phyloP scores from a whole-genome alignment of 2,113 vertebrate genomes.

The Macaca fascicularis region DNA sequence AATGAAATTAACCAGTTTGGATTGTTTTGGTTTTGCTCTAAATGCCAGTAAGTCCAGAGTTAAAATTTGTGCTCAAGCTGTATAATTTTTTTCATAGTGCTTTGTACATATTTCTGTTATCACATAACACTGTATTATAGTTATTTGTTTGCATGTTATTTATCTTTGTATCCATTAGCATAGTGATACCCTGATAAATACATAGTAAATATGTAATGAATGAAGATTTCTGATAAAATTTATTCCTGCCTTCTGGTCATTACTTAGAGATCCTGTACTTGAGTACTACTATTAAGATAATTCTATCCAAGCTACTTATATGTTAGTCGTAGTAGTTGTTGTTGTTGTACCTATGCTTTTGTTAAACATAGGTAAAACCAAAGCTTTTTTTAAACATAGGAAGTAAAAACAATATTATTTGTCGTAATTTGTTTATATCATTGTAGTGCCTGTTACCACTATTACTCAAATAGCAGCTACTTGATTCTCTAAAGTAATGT shows the following conservation, averaged over 20 bases:
- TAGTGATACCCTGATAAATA: neutral
- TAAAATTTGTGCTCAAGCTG: neutral
- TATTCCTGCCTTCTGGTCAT: neutral
- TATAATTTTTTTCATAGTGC: neutral
- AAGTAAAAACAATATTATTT: neutral
- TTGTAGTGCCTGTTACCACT: neutral
- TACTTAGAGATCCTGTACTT: neutral
- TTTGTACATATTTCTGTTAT: constrained; percentile 11
- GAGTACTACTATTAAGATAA: neutral
- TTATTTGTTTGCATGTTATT: neutral
- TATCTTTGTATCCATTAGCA: neutral
- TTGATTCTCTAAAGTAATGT: neutral
- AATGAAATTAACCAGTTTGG: neutral
- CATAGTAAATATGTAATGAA: constrained; percentile 2
- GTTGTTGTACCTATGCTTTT: neutral
- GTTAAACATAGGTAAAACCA: neutral
- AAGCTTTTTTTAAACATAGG: neutral
- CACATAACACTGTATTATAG: neutral
- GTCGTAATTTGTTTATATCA: neutral
- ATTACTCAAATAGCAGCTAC: neutral
- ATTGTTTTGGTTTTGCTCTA: neutral
- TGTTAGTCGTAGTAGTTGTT: neutral
- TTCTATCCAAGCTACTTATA: neutral
- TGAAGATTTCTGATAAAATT: neutral
- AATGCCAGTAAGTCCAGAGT: neutral